Evolutionary conservation across 1,140 invertebrate species (phyloP).

Genomic region (Bombus sylvicola): DNA sequence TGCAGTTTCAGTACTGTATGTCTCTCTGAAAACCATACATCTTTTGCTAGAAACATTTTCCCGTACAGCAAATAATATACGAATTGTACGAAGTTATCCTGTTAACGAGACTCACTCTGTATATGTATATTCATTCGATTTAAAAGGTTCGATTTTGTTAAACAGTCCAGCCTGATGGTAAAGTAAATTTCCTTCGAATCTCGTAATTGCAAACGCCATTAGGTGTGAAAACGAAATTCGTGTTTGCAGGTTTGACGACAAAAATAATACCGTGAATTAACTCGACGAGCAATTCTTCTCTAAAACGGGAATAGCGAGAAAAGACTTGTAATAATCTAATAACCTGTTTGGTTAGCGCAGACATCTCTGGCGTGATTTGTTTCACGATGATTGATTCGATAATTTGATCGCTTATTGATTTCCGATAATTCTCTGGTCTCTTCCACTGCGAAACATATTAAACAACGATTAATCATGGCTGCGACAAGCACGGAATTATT

Average conservation of each 20-base stretch:
- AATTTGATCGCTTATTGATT: constrained; percentile 38
- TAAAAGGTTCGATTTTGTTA: not conserved
- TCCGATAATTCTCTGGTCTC: constrained; percentile 24
- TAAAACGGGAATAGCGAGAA: not conserved
- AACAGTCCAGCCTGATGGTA: not conserved
- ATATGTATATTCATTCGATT: not conserved
- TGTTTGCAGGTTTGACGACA: not conserved
- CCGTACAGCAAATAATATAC: no score
- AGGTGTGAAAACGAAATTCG: not conserved
- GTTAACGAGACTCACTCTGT: not conserved
- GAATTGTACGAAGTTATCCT: no score
- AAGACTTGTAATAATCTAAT: constrained; percentile 3
- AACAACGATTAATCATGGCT: constrained; percentile 41
- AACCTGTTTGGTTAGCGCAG: not conserved
- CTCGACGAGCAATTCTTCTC: no score
- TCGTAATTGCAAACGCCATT: not conserved
- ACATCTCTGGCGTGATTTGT: not conserved
- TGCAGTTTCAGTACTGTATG: no score
- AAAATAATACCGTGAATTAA: not conserved
- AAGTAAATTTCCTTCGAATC: not conserved
- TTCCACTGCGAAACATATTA: constrained; percentile 15
- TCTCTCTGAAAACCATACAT: no score
- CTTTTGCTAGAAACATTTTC: no score
- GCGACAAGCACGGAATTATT: constrained; percentile 25
- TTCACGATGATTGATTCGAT: constrained; percentile 42